Base-by-base conservation (phyloP, 2,797 vertebrate genomes). In the Limosa lapponica region DNA sequence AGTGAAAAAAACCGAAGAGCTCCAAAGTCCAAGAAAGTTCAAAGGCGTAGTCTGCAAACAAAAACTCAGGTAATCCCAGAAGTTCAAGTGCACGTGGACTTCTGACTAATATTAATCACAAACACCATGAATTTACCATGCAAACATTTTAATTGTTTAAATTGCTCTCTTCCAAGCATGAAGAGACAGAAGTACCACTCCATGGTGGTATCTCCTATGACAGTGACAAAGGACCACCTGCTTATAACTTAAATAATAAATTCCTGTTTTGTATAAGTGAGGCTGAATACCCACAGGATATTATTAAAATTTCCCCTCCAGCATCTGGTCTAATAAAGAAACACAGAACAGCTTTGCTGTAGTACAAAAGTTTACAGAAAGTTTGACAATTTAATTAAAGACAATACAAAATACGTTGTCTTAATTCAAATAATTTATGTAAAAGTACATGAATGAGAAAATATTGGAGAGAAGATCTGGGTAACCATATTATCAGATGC, bases 261-360 rank as follows among this genome's bases (percentile, higher is more conserved):
- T 70, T 82, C 70, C 79, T 58, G 34, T 7, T 96, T 75, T 84
- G 43, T 82, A 48, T 82, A 93, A 90, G 64, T 80, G 82, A 96
- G 80, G 71, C 48, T 91, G 64, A 96, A 97, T 95, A 95, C 91
- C 94, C 93, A 93, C 86, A 93, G 93, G 93, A 94, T 95, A 95
- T 95, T 95, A 90, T 58, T 87, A 91, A 71, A 54, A 82, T 87
- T 79, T 80, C 19, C 64, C 88, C 96, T 96, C 95, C 96, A 95
- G 96, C 96, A 91, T 61, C 90, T 65, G 77, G 73, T 93, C 93
- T 97, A 95, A 84, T 91, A 96, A 96, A 96, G 94, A 95, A 96
- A 96, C 95, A 97, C 96, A 95, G 55, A 95, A 93, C 66, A 95
- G 85, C 62, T 93, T 94, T 95, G 88, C 90, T 66, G 44, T 22